phyloP scores from a whole-genome alignment of 2,113 vertebrate genomes.

The Caranx melampygus region DNA sequence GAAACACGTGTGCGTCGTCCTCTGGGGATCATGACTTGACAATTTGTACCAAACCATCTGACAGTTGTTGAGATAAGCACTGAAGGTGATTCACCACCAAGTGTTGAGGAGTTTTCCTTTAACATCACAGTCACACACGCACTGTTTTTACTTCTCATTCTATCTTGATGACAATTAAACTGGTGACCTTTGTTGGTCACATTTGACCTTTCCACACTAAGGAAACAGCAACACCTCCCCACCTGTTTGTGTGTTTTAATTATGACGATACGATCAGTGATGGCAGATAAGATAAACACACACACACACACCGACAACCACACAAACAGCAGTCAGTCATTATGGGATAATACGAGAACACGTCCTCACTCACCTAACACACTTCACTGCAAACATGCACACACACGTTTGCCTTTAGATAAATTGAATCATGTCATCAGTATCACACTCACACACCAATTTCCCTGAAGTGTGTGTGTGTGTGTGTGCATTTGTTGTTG shows the following conservation, averaged over 20 bases:
- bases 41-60: no score
- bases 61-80: no score
- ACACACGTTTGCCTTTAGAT: not conserved
- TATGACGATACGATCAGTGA: not conserved
- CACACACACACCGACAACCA: not conserved
- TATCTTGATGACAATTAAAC: conserved; percentile 29
- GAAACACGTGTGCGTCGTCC: no score
- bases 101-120: not conserved
- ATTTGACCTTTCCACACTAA: conserved; percentile 42
- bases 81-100: no score
- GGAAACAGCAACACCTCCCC: not conserved
- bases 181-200: conserved; percentile 23
- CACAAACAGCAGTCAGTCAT: not conserved
- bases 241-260: conserved; percentile 25
- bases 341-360: not conserved
- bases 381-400: no score
- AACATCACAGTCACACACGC: conserved; percentile 10
- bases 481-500: not conserved
- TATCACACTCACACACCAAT: conserved; percentile 3
- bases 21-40: no score
- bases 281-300: conserved; percentile 1
- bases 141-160: conserved; percentile 4
- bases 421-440: conserved; percentile 2
- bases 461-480: not conserved
- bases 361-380: not conserved